Evolutionary conservation across 2,113 vertebrate genomes (phyloP).

Genomic region (Oceanites oceanicus): DNA sequence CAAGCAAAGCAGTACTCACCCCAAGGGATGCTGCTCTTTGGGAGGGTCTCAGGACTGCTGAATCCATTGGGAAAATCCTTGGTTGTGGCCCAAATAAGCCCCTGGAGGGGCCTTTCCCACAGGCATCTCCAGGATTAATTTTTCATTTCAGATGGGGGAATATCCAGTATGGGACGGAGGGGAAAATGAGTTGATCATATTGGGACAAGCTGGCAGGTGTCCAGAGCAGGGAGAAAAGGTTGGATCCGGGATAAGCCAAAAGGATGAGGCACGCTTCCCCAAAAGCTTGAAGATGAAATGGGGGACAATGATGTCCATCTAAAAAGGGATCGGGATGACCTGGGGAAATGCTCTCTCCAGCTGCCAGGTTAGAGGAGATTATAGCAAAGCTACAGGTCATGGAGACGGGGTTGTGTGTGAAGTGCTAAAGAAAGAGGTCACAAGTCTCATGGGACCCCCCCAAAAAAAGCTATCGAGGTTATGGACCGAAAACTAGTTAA

Average conservation of each 20-base stretch:
- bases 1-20: neutral
- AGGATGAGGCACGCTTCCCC: neutral
- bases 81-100: neutral
- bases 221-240: rapidly evolving
- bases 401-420: rapidly evolving
- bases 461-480: neutral
- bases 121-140: neutral
- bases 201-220: rapidly evolving
- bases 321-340: too few species aligned
- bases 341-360: rapidly evolving
- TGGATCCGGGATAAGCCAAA: neutral
- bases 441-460: rapidly evolving
- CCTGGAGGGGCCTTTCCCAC: neutral
- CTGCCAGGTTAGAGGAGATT: neutral
- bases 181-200: rapidly evolving
- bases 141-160: neutral
- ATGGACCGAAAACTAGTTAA: rapidly evolving
- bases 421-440: neutral
- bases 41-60: neutral
- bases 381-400: neutral
- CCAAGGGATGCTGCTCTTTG: neutral
- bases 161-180: neutral
- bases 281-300: rapidly evolving
- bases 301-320: rapidly evolving
- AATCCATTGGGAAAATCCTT: neutral